These are phyloP conservation scores for Microcebus griseorufus DNA, from an alignment of 2,113 vertebrate species.

Conservation along the genomic window DNA sequence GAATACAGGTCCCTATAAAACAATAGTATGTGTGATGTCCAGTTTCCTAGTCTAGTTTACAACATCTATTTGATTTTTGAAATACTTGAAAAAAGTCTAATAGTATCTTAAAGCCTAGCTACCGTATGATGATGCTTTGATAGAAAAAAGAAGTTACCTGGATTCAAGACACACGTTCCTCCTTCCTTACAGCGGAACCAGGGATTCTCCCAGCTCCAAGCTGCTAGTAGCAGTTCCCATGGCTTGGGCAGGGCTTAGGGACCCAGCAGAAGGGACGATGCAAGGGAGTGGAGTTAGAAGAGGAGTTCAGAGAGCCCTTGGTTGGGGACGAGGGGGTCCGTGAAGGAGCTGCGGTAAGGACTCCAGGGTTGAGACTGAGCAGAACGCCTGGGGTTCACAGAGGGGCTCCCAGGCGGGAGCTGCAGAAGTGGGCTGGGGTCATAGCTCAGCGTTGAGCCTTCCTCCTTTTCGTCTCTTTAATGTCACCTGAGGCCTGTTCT, in stretches of 20 bases:
- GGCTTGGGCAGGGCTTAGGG: neutral
- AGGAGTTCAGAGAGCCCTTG: neutral
- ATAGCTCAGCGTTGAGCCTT: neutral
- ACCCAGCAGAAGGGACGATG: neutral
- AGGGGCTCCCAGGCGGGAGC: neutral
- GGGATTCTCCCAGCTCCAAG: neutral
- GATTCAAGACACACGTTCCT: neutral
- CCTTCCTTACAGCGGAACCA: neutral
- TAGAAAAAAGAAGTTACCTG: neutral
- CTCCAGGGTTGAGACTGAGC: neutral
- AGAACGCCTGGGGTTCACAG: too few relatives aligned
- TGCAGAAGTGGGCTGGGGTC: neutral
- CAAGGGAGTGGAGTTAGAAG: neutral
- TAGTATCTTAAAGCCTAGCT: neutral
- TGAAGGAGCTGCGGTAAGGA: neutral
- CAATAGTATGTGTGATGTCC: accelerated
- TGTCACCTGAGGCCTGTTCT: neutral
- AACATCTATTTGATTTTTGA: neutral
- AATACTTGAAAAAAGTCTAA: neutral
- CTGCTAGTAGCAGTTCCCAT: neutral
- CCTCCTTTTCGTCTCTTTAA: neutral
- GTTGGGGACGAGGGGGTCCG: accelerated
- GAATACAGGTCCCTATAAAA: neutral
- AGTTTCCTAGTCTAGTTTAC: neutral
- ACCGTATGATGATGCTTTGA: neutral